These are phyloP conservation scores for Microctonus aethiopoides DNA, from an alignment of 2,888 invertebrate genomes.

Conservation along the genomic window DNA sequence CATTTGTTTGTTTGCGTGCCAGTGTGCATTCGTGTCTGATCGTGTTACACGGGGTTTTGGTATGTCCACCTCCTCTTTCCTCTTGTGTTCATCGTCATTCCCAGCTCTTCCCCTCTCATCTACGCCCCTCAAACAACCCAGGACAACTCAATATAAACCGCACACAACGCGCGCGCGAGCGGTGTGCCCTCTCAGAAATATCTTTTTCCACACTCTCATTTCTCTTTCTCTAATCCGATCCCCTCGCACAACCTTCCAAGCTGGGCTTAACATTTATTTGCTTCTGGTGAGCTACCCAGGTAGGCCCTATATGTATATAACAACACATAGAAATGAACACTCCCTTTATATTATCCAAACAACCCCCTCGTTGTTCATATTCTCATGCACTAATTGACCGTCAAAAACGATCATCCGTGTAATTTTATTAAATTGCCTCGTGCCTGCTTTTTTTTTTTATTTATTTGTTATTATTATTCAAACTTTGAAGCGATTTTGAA, in stretches of 20 bases:
- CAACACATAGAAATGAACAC: neutral
- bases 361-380: neutral
- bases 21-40: slow-evolving; percentile 64
- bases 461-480: too few relatives aligned
- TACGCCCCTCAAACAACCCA: slow-evolving; percentile 51
- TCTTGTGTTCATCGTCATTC: slow-evolving; percentile 50
- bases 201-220: too few relatives aligned
- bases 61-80: slow-evolving; percentile 41
- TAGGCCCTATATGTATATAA: slow-evolving; percentile 44
- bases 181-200: too few relatives aligned
- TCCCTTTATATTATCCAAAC: neutral
- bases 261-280: slow-evolving; percentile 46
- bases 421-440: too few relatives aligned
- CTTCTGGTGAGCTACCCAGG: slow-evolving; percentile 52
- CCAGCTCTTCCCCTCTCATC: too few relatives aligned
- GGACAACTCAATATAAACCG: slow-evolving; percentile 61
- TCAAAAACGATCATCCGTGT: too few relatives aligned
- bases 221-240: slow-evolving; percentile 30
- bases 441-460: too few relatives aligned
- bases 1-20: slow-evolving; percentile 60
- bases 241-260: slow-evolving; percentile 32
- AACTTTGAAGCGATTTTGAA: too few relatives aligned
- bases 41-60: slow-evolving; percentile 62
- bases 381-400: too few relatives aligned
- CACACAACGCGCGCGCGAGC: slow-evolving; percentile 39